Evolutionary conservation across 2,797 vertebrate species (phyloP).

Genomic region (Leptoclinus maculatus): DNA sequence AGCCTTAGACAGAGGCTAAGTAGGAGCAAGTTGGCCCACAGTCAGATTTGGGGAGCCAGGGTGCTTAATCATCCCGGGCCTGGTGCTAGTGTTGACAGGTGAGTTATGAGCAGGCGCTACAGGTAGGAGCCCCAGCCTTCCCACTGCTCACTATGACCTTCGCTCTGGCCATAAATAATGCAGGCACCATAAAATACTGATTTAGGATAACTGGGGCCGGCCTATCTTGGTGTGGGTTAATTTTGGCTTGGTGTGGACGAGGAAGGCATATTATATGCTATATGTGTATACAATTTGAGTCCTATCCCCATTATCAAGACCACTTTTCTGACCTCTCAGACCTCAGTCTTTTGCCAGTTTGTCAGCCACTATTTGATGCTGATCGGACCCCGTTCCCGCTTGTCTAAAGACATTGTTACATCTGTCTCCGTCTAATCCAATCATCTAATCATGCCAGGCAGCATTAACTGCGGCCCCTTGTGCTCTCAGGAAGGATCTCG

Average conservation of each 20-base stretch:
- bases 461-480: slow-evolving; percentile 10
- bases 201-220: slow-evolving; percentile 66
- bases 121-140: slow-evolving; percentile 72
- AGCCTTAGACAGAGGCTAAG: slow-evolving; percentile 74
- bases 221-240: slow-evolving; percentile 34
- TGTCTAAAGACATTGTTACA: slow-evolving; percentile 22
- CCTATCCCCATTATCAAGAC: not conserved
- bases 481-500: slow-evolving; percentile 7
- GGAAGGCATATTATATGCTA: not conserved
- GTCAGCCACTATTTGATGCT: slow-evolving; percentile 5
- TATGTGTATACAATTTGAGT: not conserved
- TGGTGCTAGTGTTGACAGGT: slow-evolving; percentile 69
- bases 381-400: slow-evolving; percentile 15
- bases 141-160: slow-evolving; percentile 76
- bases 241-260: slow-evolving; percentile 15
- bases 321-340: not conserved
- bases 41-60: slow-evolving; percentile 66
- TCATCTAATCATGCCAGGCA: slow-evolving; percentile 5
- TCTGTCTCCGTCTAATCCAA: slow-evolving; percentile 14
- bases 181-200: slow-evolving; percentile 72
- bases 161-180: slow-evolving; percentile 76
- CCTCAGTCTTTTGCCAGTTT: not conserved
- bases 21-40: slow-evolving; percentile 67
- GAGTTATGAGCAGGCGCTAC: slow-evolving; percentile 78
- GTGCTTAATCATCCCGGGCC: slow-evolving; percentile 76